Percentiles rank a stretch among this genome's conserved stretches.
Conservation (phyloP, 2,888 invertebrate species). For the Fragum sueziense region DNA sequence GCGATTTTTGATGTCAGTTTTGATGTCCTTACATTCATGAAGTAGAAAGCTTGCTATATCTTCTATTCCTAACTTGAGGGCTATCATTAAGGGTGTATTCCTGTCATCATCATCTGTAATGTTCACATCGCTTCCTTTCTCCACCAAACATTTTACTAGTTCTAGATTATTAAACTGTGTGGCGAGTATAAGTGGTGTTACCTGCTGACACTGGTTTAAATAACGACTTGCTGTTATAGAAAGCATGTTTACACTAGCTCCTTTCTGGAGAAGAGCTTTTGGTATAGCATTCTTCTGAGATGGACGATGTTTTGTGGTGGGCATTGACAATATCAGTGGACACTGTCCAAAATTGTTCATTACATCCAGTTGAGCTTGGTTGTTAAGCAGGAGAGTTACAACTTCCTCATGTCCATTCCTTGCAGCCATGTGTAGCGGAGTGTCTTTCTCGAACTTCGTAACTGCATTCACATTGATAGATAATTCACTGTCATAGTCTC, state of each 20-base stretch:
- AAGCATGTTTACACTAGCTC: slow-evolving; percentile 61
- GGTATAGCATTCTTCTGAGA: slow-evolving; percentile 56
- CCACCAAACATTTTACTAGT: slow-evolving; percentile 63
- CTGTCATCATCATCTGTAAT: slow-evolving; percentile 58
- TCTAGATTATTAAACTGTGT: slow-evolving; percentile 64
- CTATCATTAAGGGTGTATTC: slow-evolving; percentile 68
- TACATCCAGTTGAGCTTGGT: slow-evolving; percentile 68
- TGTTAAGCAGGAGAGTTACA: slow-evolving; percentile 61
- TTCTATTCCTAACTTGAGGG: slow-evolving; percentile 56
- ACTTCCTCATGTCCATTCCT: slow-evolving; percentile 59
- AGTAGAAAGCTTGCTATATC: slow-evolving; percentile 61
- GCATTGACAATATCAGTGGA: slow-evolving; percentile 63
- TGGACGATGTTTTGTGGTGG: slow-evolving; percentile 37
- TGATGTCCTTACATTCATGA: slow-evolving; percentile 38
- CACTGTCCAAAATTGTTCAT: slow-evolving; percentile 65
- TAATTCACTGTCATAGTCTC: slow-evolving; percentile 45
- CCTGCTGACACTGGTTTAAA: slow-evolving; percentile 21
- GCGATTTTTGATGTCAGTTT: slow-evolving; percentile 33
- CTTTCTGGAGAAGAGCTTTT: slow-evolving; percentile 62
- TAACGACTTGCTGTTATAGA: slow-evolving; percentile 52
- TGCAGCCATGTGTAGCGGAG: slow-evolving; percentile 59
- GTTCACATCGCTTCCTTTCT: slow-evolving; percentile 69
- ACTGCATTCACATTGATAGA: slow-evolving; percentile 50
- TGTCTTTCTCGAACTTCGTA: slow-evolving; percentile 47
- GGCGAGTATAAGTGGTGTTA: slow-evolving; percentile 71